Evolutionary conservation across 2,888 invertebrate species (phyloP).

Genomic region (Cryptophagus acutangulus): DNA sequence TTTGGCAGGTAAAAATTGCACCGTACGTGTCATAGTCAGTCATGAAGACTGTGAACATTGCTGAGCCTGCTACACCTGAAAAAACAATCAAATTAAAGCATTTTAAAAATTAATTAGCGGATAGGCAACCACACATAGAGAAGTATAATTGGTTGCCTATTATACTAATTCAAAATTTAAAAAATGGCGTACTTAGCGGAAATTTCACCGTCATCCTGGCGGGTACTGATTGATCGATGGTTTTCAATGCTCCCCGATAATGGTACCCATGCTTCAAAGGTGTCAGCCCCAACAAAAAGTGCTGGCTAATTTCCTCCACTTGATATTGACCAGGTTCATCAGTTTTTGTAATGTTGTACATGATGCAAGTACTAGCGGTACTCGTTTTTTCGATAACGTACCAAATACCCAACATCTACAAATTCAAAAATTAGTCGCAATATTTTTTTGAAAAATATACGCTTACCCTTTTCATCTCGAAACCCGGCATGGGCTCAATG

Average conservation of each 20-base stretch:
- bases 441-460: not conserved
- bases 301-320: conserved; percentile 69
- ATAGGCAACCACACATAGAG: too few species aligned
- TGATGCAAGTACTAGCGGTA: conserved; percentile 73
- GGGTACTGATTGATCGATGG: conserved; percentile 60
- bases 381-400: conserved; percentile 79
- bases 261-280: conserved; percentile 75
- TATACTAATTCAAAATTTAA: too few species aligned
- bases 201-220: conserved; percentile 72
- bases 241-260: conserved; percentile 66
- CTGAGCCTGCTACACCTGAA: conserved; percentile 69
- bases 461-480: conserved; percentile 57
- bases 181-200: conserved; percentile 75
- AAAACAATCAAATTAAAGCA: too few species aligned
- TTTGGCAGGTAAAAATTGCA: conserved; percentile 75
- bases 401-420: conserved; percentile 75
- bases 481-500: conserved; percentile 67
- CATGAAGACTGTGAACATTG: conserved; percentile 66
- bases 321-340: conserved; percentile 65
- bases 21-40: conserved; percentile 74
- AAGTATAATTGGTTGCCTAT: too few species aligned
- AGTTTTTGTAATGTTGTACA: conserved; percentile 69
- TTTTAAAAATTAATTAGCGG: too few species aligned
- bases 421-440: not conserved
- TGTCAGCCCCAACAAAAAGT: conserved; percentile 63